Evolutionary conservation across 2,888 invertebrate genomes (phyloP), one percentile per base, ranked within the genome.

Genomic region (Callyntrura guangdongensis): DNA sequence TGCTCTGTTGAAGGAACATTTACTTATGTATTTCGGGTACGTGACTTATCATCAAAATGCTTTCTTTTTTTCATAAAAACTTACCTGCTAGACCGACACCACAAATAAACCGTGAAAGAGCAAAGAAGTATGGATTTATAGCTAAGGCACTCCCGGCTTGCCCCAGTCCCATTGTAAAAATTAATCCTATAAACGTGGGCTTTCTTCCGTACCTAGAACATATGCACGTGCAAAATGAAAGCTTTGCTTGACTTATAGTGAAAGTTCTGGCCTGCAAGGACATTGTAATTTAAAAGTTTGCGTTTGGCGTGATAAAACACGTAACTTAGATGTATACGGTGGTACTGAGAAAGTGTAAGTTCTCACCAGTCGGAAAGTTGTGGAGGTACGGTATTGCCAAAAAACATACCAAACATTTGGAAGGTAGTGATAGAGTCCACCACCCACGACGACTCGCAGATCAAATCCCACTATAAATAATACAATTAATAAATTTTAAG

Each of bases 321-420:
- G 36, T 36, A 6, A 69, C 5, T n/a, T n/a, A 49, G 6, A 56
- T 53, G 14, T 53, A 20, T 25, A n/a, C 1, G 25, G 1, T 36
- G 36, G 4, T 6, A 20, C 2, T 49, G 11, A 79, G n/a, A n/a
- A 59, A 12, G 17, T 47, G 49, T n/a, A 12, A 56, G n/a, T 45
- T 67, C 45, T 0, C 12, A 91, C 93, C 93, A 92, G 56, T 94
- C 94, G 0, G 92, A 91, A 25, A 93, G n/a, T 74, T 93, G 92
- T 53, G 92, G 91, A 14, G 92, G 92, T 25, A 92, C 79, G 8
- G 91, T 83, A 72, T 93, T 93, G 0, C 94, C 94, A 36, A 94
- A 86, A 67, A 94, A 89, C 93, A 93, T 94, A 1, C 93, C 94
- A 59, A 91, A 91, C 93, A 93, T 93, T 89, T 94, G 94, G 25